phyloP scores from a whole-genome alignment of 2,888 invertebrate genomes.

The Entomobrya proxima region DNA sequence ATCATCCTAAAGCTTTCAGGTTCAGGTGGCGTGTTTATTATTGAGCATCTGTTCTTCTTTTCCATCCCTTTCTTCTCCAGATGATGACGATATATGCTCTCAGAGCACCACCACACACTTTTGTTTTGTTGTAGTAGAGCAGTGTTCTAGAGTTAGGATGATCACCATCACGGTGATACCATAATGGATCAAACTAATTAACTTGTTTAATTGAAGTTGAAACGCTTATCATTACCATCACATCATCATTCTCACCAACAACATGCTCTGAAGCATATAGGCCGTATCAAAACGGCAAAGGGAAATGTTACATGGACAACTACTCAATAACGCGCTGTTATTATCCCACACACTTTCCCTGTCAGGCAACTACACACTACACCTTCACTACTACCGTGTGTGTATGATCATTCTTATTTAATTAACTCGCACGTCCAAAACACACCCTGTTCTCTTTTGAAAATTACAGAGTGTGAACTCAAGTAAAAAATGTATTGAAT shows the following conservation, averaged over 20 bases:
- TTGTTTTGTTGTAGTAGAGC: too few species aligned
- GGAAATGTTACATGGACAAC: neutral
- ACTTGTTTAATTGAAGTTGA: slow-evolving; percentile 41
- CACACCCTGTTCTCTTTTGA: neutral
- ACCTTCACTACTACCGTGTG: neutral
- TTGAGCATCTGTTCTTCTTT: neutral
- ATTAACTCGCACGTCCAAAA: slow-evolving; percentile 6
- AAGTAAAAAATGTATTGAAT: neutral
- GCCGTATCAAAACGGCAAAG: neutral
- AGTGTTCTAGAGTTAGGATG: neutral
- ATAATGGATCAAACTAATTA: slow-evolving; percentile 62
- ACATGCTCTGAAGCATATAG: neutral
- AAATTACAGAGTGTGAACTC: neutral
- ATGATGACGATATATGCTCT: too few species aligned
- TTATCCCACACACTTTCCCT: neutral
- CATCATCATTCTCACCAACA: neutral
- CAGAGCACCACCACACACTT: too few species aligned
- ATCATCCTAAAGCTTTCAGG: slow-evolving; percentile 15
- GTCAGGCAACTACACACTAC: neutral
- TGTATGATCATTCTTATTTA: neutral
- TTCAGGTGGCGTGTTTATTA: slow-evolving; percentile 15
- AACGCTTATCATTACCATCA: slow-evolving; percentile 13
- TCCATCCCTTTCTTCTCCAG: neutral
- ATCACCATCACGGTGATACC: slow-evolving; percentile 38
- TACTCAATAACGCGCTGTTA: neutral